A percentile compares a stretch with the other conserved stretches of the same genome.
Evolutionary conservation across 2,888 invertebrate species (phyloP).

Genomic region (Miltochrista miniata): DNA sequence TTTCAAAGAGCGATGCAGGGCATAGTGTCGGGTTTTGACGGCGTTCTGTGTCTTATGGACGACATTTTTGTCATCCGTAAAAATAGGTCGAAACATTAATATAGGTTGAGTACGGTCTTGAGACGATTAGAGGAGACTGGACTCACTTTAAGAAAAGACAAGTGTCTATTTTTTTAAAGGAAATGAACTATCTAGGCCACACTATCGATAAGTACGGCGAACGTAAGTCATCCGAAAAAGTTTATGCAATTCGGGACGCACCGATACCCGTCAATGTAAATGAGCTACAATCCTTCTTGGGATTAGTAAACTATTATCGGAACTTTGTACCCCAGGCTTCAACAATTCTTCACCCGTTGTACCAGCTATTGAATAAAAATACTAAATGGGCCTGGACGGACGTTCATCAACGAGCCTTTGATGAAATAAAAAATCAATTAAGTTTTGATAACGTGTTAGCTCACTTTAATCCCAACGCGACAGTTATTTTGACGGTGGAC

Average conservation of each 20-base stretch:
- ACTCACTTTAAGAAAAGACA: not conserved
- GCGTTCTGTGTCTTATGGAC: not conserved
- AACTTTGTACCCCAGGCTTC: not conserved
- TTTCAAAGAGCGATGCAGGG: constrained; percentile 50
- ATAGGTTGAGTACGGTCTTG: not conserved
- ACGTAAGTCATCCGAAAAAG: not conserved
- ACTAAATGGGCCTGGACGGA: not conserved
- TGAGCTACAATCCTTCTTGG: not conserved
- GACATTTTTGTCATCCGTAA: not conserved
- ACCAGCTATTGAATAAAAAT: not conserved
- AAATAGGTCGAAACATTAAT: not conserved
- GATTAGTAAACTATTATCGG: not conserved
- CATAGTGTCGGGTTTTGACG: not conserved
- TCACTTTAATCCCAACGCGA: not conserved
- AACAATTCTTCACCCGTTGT: not conserved
- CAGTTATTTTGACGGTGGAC: not conserved
- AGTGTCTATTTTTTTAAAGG: not conserved
- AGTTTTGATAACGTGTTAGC: not conserved
- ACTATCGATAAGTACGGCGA: constrained; percentile 10
- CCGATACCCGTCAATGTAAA: not conserved
- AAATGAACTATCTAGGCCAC: constrained; percentile 6
- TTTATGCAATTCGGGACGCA: not conserved
- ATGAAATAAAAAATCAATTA: not conserved
- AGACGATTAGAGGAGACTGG: not conserved
- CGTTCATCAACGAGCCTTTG: not conserved